Evolutionary conservation across 2,797 vertebrate species (phyloP), one percentile per base, ranked within the genome.

Genomic region (Cyclura pinguis): DNA sequence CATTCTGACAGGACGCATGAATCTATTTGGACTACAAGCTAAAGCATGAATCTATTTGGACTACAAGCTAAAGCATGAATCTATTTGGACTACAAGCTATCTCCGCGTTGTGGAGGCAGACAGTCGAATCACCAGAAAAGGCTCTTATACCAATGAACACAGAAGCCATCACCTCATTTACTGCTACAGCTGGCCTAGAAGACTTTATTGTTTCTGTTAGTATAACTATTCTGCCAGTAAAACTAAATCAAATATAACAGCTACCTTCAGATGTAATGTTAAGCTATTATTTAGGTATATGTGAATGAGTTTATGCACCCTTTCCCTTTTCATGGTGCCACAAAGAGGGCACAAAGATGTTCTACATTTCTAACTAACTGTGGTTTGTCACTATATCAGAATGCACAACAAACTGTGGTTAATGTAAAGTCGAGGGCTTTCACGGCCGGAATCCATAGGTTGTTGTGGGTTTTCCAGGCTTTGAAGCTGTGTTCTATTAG

Each of bases 1-100:
- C 1, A 59, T 0, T 22, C 52, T 0, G 80, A 27, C 9, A 47
- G n/a, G 12, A 0, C 24, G 0, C 6, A 0, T 35, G 14, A 0
- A 3, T 0, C 59, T 59, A 55, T 32, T 80, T 24, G 52, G 42
- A 52, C 13, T 52, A 42, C 42, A 42, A 42, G 42, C 42, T 42
- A 42, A 42, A 42, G 42, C 42, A 42, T 42, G 42, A 42, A 42
- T 42, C 42, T 42, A 42, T 42, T 3, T 50, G 52, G 24, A 52
- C 14, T 55, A 8, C 55, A 82, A 35, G 55, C 16, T 35, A 59
- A 42, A 42, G 42, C 42, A 42, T 42, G 42, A 42, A 42, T 42
- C 42, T 42, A 42, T 42, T 3, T 50, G 52, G 24, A 52, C 14
- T 55, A 8, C 55, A 82, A 35, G 55, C 16, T 35, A 59, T 22